Evolutionary conservation across 2,113 vertebrate species (phyloP).

Genomic region (Corynorhinus townsendii): DNA sequence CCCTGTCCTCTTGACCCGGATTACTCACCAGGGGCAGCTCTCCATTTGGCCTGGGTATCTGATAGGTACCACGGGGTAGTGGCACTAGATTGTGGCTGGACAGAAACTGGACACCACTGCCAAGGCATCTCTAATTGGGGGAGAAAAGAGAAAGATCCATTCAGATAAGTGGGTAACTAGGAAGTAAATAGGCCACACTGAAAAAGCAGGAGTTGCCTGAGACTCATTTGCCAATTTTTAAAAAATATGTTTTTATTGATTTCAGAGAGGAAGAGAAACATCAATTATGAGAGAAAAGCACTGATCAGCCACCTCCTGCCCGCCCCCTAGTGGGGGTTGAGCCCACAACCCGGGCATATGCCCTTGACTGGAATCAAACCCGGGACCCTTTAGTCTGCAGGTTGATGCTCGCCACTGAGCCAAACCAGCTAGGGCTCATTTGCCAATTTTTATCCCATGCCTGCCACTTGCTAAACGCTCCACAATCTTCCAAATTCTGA

Average conservation of each 20-base stretch:
- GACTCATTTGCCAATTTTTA: not conserved
- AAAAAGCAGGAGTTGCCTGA: accelerated
- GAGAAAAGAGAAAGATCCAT: not conserved
- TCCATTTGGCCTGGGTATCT: conserved; percentile 68
- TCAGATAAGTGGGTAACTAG: not conserved
- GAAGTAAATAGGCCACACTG: not conserved
- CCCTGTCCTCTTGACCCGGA: accelerated
- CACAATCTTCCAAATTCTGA: not conserved
- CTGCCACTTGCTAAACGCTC: not conserved
- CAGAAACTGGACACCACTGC: conserved; percentile 77
- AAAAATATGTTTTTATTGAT: too few species aligned
- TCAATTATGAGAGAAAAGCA: too few species aligned
- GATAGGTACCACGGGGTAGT: conserved; percentile 66
- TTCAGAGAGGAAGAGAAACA: too few species aligned
- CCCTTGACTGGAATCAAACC: too few species aligned
- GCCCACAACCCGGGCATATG: too few species aligned
- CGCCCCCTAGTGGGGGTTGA: too few species aligned
- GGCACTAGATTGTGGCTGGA: conserved; percentile 74
- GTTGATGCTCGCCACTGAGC: too few species aligned
- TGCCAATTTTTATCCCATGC: not conserved
- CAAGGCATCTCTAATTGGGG: conserved; percentile 82
- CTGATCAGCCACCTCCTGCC: too few species aligned
- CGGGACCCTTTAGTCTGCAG: too few species aligned
- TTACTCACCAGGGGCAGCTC: conserved; percentile 82
- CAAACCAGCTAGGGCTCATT: too few species aligned